Conservation (phyloP, 2,888 invertebrate species). For the Selenia dentaria region DNA sequence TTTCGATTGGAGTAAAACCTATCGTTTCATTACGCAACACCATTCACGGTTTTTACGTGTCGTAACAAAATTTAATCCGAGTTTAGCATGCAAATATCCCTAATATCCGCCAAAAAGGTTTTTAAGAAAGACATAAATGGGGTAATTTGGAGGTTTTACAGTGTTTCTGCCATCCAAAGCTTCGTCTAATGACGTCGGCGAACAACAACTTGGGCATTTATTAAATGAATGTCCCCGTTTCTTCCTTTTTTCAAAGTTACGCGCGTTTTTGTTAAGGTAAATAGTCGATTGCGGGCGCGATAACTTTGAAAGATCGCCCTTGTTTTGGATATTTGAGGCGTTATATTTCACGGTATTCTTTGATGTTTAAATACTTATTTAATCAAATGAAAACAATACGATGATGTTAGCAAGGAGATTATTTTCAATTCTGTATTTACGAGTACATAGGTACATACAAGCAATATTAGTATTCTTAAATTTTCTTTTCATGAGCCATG, state of each 20-base stretch:
- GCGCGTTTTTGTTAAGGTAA: slow-evolving; percentile 19
- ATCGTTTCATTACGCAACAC: slow-evolving; percentile 5
- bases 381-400: background rate
- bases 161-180: slow-evolving; percentile 25
- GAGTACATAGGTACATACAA: too few relatives aligned
- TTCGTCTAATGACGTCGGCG: slow-evolving; percentile 22
- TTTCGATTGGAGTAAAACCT: too few relatives aligned
- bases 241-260: slow-evolving; percentile 17
- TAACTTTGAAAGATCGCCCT: slow-evolving; percentile 7
- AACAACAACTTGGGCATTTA: slow-evolving; percentile 20
- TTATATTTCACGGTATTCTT: slow-evolving; percentile 1
- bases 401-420: too few relatives aligned
- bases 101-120: slow-evolving; percentile 27
- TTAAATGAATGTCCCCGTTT: slow-evolving; percentile 25
- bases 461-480: too few relatives aligned
- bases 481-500: too few relatives aligned
- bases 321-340: slow-evolving; percentile 1
- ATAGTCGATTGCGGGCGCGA: slow-evolving; percentile 19
- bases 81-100: slow-evolving; percentile 30
- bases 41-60: slow-evolving; percentile 17
- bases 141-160: slow-evolving; percentile 32
- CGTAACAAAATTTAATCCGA: slow-evolving; percentile 26
- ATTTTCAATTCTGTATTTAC: too few relatives aligned
- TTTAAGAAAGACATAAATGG: slow-evolving; percentile 31
- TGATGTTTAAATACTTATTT: slow-evolving; percentile 3